Evolutionary conservation across 2,797 vertebrate species (phyloP).

Genomic region (Sparidentex hasta): DNA sequence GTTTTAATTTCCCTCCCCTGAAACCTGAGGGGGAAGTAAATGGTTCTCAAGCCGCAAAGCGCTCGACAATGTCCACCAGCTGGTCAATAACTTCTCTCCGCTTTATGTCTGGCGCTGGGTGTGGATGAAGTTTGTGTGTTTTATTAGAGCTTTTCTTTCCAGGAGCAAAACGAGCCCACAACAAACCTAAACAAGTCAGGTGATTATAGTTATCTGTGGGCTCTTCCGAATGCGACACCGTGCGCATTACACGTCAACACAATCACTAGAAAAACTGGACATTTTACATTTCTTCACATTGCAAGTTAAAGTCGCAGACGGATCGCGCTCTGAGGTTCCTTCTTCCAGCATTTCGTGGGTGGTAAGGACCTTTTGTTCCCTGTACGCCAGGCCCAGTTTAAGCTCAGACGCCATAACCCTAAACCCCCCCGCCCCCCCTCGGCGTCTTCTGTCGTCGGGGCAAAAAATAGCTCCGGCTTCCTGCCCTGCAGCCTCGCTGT

Average conservation of each 20-base stretch:
- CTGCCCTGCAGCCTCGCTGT: conserved; percentile 51
- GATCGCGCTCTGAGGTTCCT: neutral
- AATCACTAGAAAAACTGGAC: too few relatives aligned
- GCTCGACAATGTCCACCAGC: neutral
- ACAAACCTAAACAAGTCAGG: neutral
- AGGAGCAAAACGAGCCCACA: neutral
- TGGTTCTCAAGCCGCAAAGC: neutral
- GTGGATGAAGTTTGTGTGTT: neutral
- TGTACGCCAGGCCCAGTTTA: conserved; percentile 49
- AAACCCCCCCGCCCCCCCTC: too few relatives aligned
- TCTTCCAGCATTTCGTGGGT: conserved; percentile 26
- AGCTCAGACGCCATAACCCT: conserved; percentile 53
- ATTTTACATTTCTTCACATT: too few relatives aligned
- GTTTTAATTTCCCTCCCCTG: neutral
- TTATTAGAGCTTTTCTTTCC: neutral
- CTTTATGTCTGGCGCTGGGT: neutral
- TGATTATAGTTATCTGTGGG: neutral
- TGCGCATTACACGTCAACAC: neutral
- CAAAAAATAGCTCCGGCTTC: conserved; percentile 73
- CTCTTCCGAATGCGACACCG: neutral
- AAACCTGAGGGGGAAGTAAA: neutral
- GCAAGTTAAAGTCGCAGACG: neutral
- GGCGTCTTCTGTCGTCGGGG: conserved; percentile 55
- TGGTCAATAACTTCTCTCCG: neutral
- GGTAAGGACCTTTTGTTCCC: conserved; percentile 59